phyloP scores from a whole-genome alignment of 2,113 vertebrate species.

The Regulus satrapa region DNA sequence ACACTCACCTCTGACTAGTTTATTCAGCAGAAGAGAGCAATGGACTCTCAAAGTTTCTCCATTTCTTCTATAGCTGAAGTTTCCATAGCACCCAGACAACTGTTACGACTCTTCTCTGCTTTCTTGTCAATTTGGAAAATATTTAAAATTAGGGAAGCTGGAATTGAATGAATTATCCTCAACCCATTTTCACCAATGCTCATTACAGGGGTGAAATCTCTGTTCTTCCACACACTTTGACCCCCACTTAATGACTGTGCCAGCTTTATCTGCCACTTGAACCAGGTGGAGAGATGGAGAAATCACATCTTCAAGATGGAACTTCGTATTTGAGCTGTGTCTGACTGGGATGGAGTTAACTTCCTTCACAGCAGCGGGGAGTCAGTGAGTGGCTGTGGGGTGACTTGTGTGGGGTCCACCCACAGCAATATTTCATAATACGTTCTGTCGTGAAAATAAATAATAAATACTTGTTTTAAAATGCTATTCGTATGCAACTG shows the following conservation, averaged over 20 bases:
- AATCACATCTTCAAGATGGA: fast-evolving
- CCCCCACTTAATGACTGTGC: background rate
- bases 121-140: background rate
- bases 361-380: background rate
- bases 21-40: background rate
- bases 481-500: background rate
- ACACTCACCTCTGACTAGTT: background rate
- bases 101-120: background rate
- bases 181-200: background rate
- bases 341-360: background rate
- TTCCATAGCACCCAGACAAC: background rate
- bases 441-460: background rate
- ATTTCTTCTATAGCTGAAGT: background rate
- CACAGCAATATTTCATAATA: background rate
- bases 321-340: background rate
- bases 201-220: background rate
- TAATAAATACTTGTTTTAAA: background rate
- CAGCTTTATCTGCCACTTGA: background rate
- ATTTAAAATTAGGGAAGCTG: background rate
- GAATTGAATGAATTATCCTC: background rate
- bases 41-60: background rate
- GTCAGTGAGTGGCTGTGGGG: background rate
- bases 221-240: background rate
- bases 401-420: background rate
- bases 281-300: background rate